Base-by-base conservation (phyloP, 2,888 invertebrate species). In the Ennomos quercinarius region DNA sequence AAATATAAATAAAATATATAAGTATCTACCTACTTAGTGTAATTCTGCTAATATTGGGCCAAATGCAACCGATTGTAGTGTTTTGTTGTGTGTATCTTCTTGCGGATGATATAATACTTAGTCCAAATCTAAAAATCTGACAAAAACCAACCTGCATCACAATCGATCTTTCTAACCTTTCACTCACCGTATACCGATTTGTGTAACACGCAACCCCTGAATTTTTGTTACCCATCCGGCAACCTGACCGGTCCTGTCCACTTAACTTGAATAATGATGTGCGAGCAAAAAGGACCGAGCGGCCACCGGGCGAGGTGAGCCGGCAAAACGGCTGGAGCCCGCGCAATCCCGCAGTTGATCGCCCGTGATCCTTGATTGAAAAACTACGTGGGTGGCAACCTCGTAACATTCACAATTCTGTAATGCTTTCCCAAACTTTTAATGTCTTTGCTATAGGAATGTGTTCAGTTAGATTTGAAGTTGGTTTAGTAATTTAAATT, bases 191-290 rank as follows among this genome's bases (percentile, higher is more conserved):
- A 39, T 66, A 68, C 69, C 68, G 71, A 77, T 77, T 74, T 76
- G 71, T 72, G 70, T 75, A 73, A 74, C 72, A 74, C 62, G 63
- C 67, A 68, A 71, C 78, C 73, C 74, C 77, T 76, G 78, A 81
- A 80, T 84, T 83, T 86, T 81, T 83, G 83, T 88, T 85, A 86
- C 86, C 80, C 84, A 85, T 84, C 83, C 81, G 78, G 83, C 82
- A 83, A 84, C 84, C 83, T 84, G 80, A 82, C 84, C 81, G 77
- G 79, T 74, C 72, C 84, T 82, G 86, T 87, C 89, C 88, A 88
- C 86, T 89, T 89, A 87, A 83, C 84, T 84, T 89, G 89, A 89
- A 87, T 90, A 90, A 90, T 89, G 89, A 89, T 86, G 87, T 87
- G 85, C 75, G 85, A 80, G 79, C 78, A 73, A 80, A 84, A 83